Percentiles rank a stretch among this genome's conserved stretches.
Conservation (phyloP, 1,140 invertebrate species). For the Drosophila parabipectinata region DNA sequence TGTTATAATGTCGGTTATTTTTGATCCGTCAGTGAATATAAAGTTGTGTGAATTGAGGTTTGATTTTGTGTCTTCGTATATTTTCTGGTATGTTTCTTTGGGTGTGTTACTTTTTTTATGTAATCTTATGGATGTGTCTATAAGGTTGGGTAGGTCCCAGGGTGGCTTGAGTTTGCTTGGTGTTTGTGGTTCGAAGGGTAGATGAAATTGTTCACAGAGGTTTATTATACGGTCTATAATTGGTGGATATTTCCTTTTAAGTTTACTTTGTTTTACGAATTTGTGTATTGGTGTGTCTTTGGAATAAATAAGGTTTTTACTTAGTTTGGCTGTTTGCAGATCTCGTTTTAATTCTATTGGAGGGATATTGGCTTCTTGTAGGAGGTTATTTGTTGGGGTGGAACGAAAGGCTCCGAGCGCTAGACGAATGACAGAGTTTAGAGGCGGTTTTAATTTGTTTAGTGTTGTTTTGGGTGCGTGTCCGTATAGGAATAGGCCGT, state of each 20-base stretch:
- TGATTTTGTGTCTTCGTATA: too few species aligned
- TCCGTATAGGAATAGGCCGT: neutral
- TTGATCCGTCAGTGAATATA: too few species aligned
- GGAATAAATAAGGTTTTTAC: neutral
- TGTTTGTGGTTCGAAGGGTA: neutral
- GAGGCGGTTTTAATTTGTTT: neutral
- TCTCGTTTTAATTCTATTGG: slow-evolving; percentile 2
- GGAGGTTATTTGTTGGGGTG: too few species aligned
- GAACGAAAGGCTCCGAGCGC: too few species aligned
- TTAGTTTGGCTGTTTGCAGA: neutral
- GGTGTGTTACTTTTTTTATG: too few species aligned
- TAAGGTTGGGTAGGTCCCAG: too few species aligned
- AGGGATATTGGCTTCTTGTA: neutral
- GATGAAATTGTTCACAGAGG: neutral
- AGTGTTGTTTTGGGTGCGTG: slow-evolving; percentile 1
- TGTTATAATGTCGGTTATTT: too few species aligned
- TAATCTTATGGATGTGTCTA: too few species aligned
- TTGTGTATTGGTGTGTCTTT: neutral
- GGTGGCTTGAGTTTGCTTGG: neutral
- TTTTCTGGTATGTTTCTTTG: too few species aligned
- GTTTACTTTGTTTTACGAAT: slow-evolving; percentile 1
- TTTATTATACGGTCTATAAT: neutral
- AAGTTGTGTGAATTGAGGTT: neutral
- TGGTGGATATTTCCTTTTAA: neutral
- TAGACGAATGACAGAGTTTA: too few species aligned